Evolutionary conservation across 2,797 vertebrate genomes (phyloP), one percentile per base, ranked within the genome.

Genomic region (Coreius guichenoti): DNA sequence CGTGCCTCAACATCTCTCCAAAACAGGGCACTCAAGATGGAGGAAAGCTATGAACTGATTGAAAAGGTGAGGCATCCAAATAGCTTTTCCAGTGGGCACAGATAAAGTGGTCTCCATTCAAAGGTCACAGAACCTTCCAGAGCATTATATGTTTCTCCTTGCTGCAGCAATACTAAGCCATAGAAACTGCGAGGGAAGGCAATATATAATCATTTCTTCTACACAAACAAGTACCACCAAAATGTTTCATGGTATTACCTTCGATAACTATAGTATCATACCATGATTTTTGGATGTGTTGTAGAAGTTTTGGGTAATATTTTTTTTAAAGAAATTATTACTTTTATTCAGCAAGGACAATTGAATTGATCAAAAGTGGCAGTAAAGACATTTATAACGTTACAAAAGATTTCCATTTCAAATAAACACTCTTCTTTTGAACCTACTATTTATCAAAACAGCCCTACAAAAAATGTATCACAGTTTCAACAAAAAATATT

Each of bases 11-110:
- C 96, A 0, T 94, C 98, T 2, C 89, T 99, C 86, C 98, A 99
- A 91, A 98, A 99, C 95, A 93, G 98, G 93, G 93, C 95, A 3
- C 96, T 99, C 45, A 99, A 99, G 86, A 94, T 99, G 84, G 98
- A 99, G 89, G 98, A 99, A 92, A 98, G 96, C 92, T 99, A 99
- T 14, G 98, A 99, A 82, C 93, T 99, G n/a, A 99, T 99, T 69
- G 98, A 99, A 91, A 99, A 97, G 96, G 98, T 99, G 91, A 31
- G 94, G 29, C 11, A 74, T 65, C 5, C 36, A 17, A 26, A 67
- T 49, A 68, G 79, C 4, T 69, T 72, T 26, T 70, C 33, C 36
- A 61, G 56, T 63, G 36, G 21, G 17, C 11, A 67, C 43, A 47
- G n/a, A 17, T 47, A 13, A 76, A 9, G 17, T 67, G 19, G 39